A percentile compares a stretch with the other conserved stretches of the same genome.
phyloP scores from a whole-genome alignment of 2,113 vertebrate genomes.

The Herpetotheres cachinnans region DNA sequence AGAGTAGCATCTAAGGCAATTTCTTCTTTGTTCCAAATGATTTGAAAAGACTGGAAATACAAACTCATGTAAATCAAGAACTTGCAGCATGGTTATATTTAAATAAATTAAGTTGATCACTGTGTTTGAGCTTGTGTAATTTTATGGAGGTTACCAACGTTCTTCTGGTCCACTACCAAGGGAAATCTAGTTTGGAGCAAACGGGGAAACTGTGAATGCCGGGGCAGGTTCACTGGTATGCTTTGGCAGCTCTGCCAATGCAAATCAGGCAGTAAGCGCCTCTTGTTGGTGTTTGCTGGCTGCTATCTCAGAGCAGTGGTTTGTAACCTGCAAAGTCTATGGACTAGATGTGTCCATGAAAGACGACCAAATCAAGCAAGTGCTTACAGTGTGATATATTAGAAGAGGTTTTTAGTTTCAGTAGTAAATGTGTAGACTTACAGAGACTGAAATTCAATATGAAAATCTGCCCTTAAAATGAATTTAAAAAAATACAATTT shows the following conservation, averaged over 20 bases:
- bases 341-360: neutral
- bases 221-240: neutral
- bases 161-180: neutral
- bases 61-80: neutral
- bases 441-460: neutral
- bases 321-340: neutral
- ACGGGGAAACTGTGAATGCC: neutral
- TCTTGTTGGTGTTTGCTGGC: neutral
- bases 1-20: constrained; percentile 15
- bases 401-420: neutral
- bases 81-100: neutral
- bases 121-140: neutral
- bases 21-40: neutral
- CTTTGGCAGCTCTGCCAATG: neutral
- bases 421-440: neutral
- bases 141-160: neutral
- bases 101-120: neutral
- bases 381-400: neutral
- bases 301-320: neutral
- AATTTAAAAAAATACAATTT: neutral
- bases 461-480: neutral
- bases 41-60: neutral
- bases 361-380: neutral
- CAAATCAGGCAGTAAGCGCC: neutral
- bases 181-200: neutral